phyloP scores from a whole-genome alignment of 1,140 invertebrate genomes.

The Schlechtendalia chinensis region DNA sequence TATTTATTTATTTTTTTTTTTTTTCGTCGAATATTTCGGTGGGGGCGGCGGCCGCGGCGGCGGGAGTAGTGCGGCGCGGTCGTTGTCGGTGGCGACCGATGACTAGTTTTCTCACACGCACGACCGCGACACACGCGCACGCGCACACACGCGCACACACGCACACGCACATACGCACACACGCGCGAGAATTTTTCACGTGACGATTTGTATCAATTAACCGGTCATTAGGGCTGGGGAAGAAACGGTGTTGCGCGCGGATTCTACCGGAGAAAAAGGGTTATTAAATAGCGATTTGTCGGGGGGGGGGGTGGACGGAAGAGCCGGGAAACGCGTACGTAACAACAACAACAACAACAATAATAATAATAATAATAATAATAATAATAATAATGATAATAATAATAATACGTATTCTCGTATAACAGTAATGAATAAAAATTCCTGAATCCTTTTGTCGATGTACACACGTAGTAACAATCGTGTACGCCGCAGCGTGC shows the following conservation, averaged over 20 bases:
- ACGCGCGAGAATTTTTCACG: constrained; percentile 15
- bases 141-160: not conserved
- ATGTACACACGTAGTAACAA: not conserved
- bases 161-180: not conserved
- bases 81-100: not conserved
- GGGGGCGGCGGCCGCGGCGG: not conserved
- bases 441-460: constrained; percentile 46
- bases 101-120: constrained; percentile 30
- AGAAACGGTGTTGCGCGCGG: not conserved
- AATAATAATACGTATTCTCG: constrained; percentile 8
- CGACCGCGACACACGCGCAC: not conserved
- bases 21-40: constrained; percentile 11
- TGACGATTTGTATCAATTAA: constrained; percentile 50
- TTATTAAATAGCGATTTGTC: constrained; percentile 49
- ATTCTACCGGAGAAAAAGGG: constrained; percentile 29
- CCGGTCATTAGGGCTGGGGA: constrained; percentile 23
- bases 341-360: no score
- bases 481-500: not conserved
- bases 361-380: no score
- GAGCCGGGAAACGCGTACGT: constrained; percentile 13
- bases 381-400: constrained; percentile 27
- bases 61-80: not conserved
- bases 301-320: not conserved
- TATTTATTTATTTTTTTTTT: no score
- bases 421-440: constrained; percentile 37